Conservation (phyloP, 2,797 vertebrate species). For the Huso huso region DNA sequence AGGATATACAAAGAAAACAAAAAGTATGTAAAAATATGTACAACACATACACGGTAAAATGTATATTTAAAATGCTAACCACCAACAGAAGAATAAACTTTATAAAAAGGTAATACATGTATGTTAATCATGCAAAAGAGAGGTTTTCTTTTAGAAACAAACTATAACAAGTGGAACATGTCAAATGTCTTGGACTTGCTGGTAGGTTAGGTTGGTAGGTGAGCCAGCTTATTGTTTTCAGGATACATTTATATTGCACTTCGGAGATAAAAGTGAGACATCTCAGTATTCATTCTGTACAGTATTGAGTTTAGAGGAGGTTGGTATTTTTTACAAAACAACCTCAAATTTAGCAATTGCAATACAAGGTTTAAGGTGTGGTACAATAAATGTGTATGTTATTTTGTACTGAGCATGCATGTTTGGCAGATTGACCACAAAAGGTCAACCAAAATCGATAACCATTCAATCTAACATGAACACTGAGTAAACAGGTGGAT, state of each 20-base stretch:
- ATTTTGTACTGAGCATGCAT: too few relatives aligned
- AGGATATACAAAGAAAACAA: conserved; percentile 15
- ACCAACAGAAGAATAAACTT: conserved; percentile 5
- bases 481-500: too few relatives aligned
- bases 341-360: not conserved
- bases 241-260: conserved; percentile 17
- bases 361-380: too few relatives aligned
- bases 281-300: conserved; percentile 6
- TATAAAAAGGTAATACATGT: conserved; percentile 9
- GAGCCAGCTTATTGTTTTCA: not conserved
- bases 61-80: conserved; percentile 3
- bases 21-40: conserved; percentile 14
- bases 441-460: too few relatives aligned
- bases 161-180: too few relatives aligned
- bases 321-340: conserved; percentile 10
- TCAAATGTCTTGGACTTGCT: not conserved
- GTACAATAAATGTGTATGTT: too few relatives aligned
- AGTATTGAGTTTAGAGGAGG: conserved; percentile 5
- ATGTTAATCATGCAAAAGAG: conserved; percentile 11
- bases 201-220: not conserved
- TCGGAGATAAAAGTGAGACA: conserved; percentile 7
- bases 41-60: conserved; percentile 10
- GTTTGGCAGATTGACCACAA: too few relatives aligned
- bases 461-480: too few relatives aligned
- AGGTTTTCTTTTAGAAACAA: too few relatives aligned